Percentiles rank a stretch among this genome's conserved stretches.
Evolutionary conservation across 2,113 vertebrate species (phyloP).

Genomic region (Dipodomys stephensi): DNA sequence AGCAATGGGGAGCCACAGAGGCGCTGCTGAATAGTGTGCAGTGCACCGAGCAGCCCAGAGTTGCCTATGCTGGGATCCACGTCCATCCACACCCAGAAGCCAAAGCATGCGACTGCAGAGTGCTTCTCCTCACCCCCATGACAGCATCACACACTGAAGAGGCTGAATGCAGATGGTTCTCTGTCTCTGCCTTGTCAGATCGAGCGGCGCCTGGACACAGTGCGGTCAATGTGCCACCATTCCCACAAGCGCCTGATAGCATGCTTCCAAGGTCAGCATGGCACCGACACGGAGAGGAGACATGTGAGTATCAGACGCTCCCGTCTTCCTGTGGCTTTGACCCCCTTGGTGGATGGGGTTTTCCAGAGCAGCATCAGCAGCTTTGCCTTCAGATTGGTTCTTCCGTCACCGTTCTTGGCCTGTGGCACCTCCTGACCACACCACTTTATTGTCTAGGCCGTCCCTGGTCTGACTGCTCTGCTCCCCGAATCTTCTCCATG

Average conservation of each 20-base stretch:
- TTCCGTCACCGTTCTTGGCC: rapidly evolving
- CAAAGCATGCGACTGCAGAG: rapidly evolving
- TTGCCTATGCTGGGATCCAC: background rate
- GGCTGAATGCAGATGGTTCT: constrained; percentile 56
- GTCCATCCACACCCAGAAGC: background rate
- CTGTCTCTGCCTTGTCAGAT: constrained; percentile 87
- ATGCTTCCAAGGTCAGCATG: constrained; percentile 96
- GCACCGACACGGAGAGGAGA: constrained; percentile 95
- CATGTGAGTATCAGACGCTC: constrained; percentile 88
- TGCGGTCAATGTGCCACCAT: constrained; percentile 95
- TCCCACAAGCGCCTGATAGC: constrained; percentile 93
- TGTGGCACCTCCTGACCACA: rapidly evolving
- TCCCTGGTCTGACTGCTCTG: background rate
- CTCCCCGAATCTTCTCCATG: background rate
- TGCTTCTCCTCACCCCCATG: background rate
- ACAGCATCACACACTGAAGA: background rate
- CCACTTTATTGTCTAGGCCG: background rate
- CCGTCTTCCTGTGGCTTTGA: background rate
- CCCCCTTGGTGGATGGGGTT: background rate
- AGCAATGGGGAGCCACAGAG: background rate
- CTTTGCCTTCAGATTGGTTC: background rate
- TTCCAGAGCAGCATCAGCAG: background rate
- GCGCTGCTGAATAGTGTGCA: background rate
- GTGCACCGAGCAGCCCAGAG: background rate
- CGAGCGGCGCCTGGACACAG: constrained; percentile 95